These are phyloP conservation scores for Pelobates cultripes DNA, from an alignment of 2,797 vertebrate genomes.

Conservation along the genomic window DNA sequence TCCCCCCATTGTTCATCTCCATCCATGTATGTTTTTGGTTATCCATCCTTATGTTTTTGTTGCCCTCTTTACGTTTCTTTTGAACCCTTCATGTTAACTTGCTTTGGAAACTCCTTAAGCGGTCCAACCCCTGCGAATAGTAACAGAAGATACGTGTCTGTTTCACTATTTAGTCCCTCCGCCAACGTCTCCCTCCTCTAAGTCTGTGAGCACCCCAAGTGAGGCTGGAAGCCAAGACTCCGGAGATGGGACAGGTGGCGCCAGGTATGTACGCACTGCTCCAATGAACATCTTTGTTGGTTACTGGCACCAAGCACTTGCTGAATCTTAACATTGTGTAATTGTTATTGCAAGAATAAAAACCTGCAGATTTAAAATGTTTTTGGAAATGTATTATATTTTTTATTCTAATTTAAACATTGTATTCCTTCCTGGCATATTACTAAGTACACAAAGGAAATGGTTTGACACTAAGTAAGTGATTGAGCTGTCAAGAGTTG, in stretches of 20 bases:
- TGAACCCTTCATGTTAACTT: constrained; percentile 79
- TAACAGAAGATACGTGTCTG: constrained; percentile 99
- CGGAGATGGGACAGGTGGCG: constrained; percentile 90
- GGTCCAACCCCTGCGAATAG: constrained; percentile 91
- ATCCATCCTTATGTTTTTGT: constrained; percentile 70
- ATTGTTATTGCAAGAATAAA: no score
- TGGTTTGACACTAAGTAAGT: no score
- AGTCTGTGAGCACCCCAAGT: constrained; percentile 93
- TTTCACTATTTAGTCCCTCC: constrained; percentile 89
- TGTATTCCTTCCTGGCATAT: no score
- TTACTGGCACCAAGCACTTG: no score
- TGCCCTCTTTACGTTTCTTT: constrained; percentile 57
- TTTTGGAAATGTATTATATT: no score
- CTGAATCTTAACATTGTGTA: no score
- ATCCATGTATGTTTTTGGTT: constrained; percentile 75
- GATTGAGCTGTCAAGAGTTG: no score
- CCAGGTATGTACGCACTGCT: constrained; percentile 80
- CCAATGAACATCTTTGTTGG: constrained; percentile 1
- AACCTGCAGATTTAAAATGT: no score
- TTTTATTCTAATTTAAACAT: no score
- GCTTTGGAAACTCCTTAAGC: constrained; percentile 77
- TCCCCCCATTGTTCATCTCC: constrained; percentile 73
- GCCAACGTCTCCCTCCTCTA: constrained; percentile 93
- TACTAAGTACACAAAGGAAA: no score
- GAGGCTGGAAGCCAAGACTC: constrained; percentile 98